Conservation (phyloP, 2,113 vertebrate species). For the Isichthys henryi region DNA sequence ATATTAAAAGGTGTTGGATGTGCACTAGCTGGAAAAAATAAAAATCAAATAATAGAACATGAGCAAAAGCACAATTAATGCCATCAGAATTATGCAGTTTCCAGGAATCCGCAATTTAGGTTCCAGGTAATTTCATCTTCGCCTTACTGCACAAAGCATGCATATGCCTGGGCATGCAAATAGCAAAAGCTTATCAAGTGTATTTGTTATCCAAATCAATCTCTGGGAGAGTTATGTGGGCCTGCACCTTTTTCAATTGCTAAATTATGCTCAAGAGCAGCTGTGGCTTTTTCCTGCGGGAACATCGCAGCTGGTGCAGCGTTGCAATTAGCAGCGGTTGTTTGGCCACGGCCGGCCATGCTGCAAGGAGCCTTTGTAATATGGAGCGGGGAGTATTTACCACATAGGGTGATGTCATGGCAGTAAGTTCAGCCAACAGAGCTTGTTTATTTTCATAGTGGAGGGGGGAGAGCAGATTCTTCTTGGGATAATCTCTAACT, state of each 20-base stretch:
- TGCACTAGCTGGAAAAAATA: neutral
- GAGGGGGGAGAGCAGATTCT: neutral
- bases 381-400: neutral
- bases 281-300: neutral
- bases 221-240: neutral
- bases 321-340: conserved; percentile 6
- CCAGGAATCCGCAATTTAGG: neutral
- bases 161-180: neutral
- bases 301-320: neutral
- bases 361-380: neutral
- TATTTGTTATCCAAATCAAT: neutral
- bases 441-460: neutral
- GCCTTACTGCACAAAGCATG: neutral
- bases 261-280: neutral
- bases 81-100: neutral
- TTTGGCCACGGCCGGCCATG: neutral
- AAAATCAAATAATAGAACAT: neutral
- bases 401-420: neutral
- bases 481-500: neutral
- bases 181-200: conserved; percentile 1
- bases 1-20: neutral
- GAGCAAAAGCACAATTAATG: neutral
- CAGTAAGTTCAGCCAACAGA: neutral
- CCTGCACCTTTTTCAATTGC: neutral
- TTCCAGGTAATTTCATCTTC: neutral